A percentile compares a stretch with the other conserved stretches of the same genome.
These are phyloP conservation scores for Prinia subflava DNA, from an alignment of 2,113 vertebrate genomes.

Conservation along the genomic window DNA sequence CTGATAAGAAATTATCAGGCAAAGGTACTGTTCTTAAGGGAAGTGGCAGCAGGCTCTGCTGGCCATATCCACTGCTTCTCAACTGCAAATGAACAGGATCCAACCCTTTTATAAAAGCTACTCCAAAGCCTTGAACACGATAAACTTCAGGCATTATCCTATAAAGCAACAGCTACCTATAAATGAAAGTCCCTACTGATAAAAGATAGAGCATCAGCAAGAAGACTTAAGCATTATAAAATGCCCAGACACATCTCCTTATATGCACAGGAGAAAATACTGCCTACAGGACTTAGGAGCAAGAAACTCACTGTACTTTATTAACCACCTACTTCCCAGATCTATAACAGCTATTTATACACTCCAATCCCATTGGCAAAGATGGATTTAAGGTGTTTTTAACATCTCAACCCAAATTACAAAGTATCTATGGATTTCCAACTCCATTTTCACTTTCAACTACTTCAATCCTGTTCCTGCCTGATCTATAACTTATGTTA, in stretches of 20 bases:
- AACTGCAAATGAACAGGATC: background rate
- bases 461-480: background rate
- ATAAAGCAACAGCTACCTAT: background rate
- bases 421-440: background rate
- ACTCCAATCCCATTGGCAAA: background rate
- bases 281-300: background rate
- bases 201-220: background rate
- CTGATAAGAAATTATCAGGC: background rate
- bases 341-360: background rate
- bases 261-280: background rate
- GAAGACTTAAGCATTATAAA: background rate
- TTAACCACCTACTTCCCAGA: background rate
- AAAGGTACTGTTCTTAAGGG: background rate
- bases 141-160: background rate
- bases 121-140: background rate
- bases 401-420: background rate
- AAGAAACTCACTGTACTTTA: background rate
- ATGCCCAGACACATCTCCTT: background rate
- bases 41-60: background rate
- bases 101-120: background rate
- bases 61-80: background rate
- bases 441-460: conserved; percentile 23
- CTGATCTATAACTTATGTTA: conserved; percentile 22
- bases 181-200: background rate
- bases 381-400: background rate